A percentile compares a stretch with the other conserved stretches of the same genome.
Conservation (phyloP, 2,888 invertebrate species). For the Vesta saturnalis region DNA sequence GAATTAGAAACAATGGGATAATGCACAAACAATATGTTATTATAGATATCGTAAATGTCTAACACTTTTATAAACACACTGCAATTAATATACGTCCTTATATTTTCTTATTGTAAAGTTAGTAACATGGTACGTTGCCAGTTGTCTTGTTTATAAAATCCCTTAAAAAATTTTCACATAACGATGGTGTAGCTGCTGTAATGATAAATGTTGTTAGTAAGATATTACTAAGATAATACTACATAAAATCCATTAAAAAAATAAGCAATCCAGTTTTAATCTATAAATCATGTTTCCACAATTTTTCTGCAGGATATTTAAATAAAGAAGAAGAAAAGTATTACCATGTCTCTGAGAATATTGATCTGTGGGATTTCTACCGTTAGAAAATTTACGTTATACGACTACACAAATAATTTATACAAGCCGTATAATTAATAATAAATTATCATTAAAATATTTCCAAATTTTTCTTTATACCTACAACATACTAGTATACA, state of each 20-base stretch:
- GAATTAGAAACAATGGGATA: no score
- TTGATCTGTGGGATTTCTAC: constrained; percentile 1
- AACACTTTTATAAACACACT: constrained; percentile 4
- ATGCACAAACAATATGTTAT: neutral
- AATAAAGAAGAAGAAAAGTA: no score
- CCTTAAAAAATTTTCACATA: neutral
- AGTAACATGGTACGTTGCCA: neutral
- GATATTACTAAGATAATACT: constrained; percentile 10
- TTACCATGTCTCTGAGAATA: no score
- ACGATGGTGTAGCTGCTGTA: constrained; percentile 14
- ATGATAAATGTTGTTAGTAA: constrained; percentile 19
- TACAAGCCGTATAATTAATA: neutral
- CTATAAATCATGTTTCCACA: constrained; percentile 14
- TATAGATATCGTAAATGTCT: neutral
- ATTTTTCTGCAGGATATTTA: neutral
- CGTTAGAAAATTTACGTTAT: neutral
- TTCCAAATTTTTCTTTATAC: neutral
- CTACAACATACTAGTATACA: no score
- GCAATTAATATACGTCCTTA: constrained; percentile 5
- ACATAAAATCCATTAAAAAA: neutral
- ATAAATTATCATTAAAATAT: neutral
- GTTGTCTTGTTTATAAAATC: neutral
- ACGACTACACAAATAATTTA: neutral
- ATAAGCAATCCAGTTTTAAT: constrained; percentile 13
- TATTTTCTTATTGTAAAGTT: constrained; percentile 3